Conservation (phyloP, 2,797 vertebrate genomes). For the Gymnothorax reevesii region DNA sequence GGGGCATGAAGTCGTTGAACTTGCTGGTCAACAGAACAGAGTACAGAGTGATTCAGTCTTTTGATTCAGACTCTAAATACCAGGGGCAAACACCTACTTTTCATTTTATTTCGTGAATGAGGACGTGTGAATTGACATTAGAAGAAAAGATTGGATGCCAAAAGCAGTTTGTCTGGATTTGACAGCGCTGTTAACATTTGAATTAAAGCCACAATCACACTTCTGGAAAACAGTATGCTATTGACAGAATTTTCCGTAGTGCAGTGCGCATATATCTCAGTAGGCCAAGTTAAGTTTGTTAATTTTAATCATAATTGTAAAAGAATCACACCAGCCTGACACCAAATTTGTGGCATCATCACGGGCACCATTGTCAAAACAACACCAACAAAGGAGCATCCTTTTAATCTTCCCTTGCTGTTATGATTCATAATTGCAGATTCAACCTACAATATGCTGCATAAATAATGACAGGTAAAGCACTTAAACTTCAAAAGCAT, state of each 20-base stretch:
- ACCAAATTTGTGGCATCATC: conserved; percentile 28
- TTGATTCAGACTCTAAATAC: conserved; percentile 15
- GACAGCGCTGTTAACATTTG: not conserved
- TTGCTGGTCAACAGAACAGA: not conserved
- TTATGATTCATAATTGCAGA: conserved; percentile 54
- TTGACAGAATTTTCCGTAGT: not conserved
- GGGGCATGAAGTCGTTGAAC: not conserved
- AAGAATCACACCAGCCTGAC: conserved; percentile 32
- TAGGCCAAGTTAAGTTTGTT: not conserved
- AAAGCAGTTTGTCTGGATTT: not conserved
- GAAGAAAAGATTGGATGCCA: not conserved
- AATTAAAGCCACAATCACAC: not conserved
- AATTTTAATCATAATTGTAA: conserved; percentile 25
- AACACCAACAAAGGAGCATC: not conserved
- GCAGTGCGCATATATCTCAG: not conserved
- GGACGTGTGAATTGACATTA: not conserved
- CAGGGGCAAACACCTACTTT: not conserved
- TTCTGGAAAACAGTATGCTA: not conserved
- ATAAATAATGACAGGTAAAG: conserved; percentile 50
- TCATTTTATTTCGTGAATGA: conserved; percentile 4
- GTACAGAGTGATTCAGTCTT: conserved; percentile 9
- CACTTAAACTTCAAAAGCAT: conserved; percentile 57
- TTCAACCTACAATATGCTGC: conserved; percentile 51
- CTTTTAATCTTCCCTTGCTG: conserved; percentile 53
- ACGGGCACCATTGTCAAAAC: conserved; percentile 34